These are phyloP conservation scores for Zelleria hepariella DNA, from an alignment of 2,888 invertebrate genomes.

Conservation along the genomic window DNA sequence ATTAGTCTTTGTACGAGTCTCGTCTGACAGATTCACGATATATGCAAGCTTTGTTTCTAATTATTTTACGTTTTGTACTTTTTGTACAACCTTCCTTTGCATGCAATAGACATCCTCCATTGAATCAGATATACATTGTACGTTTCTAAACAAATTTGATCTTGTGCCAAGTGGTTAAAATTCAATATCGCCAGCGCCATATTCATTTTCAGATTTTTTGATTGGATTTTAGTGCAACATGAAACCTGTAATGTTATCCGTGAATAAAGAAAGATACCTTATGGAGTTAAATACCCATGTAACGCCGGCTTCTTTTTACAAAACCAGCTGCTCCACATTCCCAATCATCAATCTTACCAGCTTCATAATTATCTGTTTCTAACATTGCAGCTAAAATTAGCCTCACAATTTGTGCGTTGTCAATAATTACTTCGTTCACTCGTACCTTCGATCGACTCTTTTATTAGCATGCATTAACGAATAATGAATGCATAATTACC, in stretches of 20 bases:
- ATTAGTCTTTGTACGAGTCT: background rate
- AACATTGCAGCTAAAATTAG: background rate
- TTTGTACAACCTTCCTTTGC: background rate
- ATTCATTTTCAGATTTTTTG: no score
- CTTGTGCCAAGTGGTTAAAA: no score
- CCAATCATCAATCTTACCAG: background rate
- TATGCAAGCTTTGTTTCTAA: background rate
- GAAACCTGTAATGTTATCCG: no score
- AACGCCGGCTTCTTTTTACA: background rate
- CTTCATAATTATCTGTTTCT: background rate
- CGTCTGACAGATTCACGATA: background rate
- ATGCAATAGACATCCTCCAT: no score
- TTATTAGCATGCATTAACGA: conserved; percentile 1
- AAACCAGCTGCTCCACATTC: background rate
- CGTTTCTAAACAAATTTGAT: no score
- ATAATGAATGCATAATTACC: conserved; percentile 7
- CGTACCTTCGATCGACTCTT: background rate
- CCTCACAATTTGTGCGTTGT: background rate
- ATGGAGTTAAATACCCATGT: no score
- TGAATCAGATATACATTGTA: no score
- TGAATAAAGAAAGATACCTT: no score
- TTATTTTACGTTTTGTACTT: background rate
- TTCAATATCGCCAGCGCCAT: no score
- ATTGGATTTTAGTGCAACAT: no score
- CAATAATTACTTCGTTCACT: background rate